Conservation (phyloP, 2,797 vertebrate species). For the Heteromormyrus szaboi region DNA sequence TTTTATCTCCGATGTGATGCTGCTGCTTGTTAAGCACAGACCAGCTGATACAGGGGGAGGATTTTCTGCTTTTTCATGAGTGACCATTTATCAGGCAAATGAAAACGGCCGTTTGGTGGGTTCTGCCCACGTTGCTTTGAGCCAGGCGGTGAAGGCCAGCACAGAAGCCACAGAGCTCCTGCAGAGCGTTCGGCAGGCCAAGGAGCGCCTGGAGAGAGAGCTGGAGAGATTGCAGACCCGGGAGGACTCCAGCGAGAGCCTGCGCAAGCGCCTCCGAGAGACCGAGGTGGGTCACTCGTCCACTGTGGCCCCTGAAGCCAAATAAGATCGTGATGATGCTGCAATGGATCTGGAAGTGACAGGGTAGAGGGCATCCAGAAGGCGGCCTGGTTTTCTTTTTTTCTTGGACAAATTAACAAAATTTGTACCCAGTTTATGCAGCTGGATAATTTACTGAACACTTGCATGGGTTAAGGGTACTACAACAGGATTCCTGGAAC, state of each 20-base stretch:
- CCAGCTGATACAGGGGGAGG: neutral
- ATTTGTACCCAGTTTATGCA: neutral
- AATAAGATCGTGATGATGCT: neutral
- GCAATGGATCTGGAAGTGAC: neutral
- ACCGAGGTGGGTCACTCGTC: constrained; percentile 73
- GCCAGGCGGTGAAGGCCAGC: constrained; percentile 81
- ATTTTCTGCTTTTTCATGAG: neutral
- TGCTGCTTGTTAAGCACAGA: neutral
- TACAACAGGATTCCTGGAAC: neutral
- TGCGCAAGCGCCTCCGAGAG: constrained; percentile 85
- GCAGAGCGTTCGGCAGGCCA: constrained; percentile 82
- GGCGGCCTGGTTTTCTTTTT: neutral
- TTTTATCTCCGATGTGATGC: neutral
- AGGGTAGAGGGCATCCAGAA: neutral
- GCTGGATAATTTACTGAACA: neutral
- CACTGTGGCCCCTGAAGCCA: neutral
- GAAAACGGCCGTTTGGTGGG: neutral
- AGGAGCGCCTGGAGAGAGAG: constrained; percentile 83
- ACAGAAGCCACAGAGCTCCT: constrained; percentile 89
- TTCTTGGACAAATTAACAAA: neutral
- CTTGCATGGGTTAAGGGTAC: neutral
- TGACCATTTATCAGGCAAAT: neutral
- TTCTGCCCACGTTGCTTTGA: neutral
- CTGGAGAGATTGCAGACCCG: constrained; percentile 84
- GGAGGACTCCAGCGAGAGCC: constrained; percentile 90